Conservation (phyloP, 2,888 invertebrate species). For the Drosophila paracracens region DNA sequence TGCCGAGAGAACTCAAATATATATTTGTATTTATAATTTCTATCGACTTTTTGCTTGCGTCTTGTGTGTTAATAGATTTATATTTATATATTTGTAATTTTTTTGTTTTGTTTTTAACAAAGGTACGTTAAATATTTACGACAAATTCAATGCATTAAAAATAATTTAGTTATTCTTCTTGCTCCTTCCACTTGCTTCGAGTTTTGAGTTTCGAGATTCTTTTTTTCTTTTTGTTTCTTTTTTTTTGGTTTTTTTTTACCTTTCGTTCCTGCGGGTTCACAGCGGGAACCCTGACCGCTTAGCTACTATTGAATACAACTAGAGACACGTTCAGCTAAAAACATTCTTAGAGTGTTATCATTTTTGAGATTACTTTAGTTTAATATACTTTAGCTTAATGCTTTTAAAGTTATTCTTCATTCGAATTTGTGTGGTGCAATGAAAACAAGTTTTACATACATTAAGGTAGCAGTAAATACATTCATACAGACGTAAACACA, state of each 20-base stretch:
- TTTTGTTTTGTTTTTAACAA: conserved; percentile 77
- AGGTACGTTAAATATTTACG: conserved; percentile 80
- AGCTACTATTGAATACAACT: conserved; percentile 70
- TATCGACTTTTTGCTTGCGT: conserved; percentile 44
- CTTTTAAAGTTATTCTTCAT: conserved; percentile 13
- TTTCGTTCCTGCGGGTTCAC: conserved; percentile 59
- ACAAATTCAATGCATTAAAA: conserved; percentile 79
- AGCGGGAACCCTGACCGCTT: conserved; percentile 60
- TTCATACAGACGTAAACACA: conserved; percentile 5
- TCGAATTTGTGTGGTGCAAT: conserved; percentile 49
- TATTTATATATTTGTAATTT: conserved; percentile 35
- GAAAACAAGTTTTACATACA: conserved; percentile 29
- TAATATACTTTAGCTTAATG: conserved; percentile 44
- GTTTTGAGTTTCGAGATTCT: conserved; percentile 31
- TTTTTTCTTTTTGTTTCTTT: conserved; percentile 25
- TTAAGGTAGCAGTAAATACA: conserved; percentile 11
- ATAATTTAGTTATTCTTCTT: conserved; percentile 64
- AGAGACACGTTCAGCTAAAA: conserved; percentile 75
- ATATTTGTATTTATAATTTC: conserved; percentile 39
- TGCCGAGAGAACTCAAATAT: conserved; percentile 47
- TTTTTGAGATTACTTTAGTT: conserved; percentile 43
- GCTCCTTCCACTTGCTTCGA: conserved; percentile 26
- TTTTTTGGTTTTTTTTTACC: conserved; percentile 34
- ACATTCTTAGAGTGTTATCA: conserved; percentile 69
- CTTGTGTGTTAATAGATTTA: conserved; percentile 67